Evolutionary conservation across 1,140 invertebrate species (phyloP).

Genomic region (Melipona quadrifasciata): DNA sequence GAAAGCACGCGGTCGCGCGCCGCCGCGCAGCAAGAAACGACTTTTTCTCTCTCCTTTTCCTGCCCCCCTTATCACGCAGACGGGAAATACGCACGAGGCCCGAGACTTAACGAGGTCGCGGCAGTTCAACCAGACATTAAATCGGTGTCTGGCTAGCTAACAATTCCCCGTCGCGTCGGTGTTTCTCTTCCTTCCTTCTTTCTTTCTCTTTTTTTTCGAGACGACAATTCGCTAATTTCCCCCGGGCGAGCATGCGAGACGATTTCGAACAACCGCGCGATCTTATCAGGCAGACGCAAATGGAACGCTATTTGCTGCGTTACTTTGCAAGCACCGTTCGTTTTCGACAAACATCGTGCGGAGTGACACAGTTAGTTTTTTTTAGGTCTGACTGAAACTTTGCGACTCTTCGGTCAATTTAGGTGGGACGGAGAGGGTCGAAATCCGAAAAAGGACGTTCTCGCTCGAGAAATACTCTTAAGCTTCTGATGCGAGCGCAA

Average conservation of each 20-base stretch:
- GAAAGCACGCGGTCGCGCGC: conserved; percentile 47
- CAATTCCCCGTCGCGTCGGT: conserved; percentile 26
- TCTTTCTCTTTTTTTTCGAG: not conserved
- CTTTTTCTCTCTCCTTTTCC: conserved; percentile 46
- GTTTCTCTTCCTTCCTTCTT: not conserved
- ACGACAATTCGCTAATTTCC: conserved; percentile 10
- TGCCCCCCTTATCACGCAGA: conserved; percentile 51
- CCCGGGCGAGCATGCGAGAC: not conserved
- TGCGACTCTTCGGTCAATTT: not conserved
- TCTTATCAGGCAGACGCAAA: not conserved
- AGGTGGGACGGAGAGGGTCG: no score
- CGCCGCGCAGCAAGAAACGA: conserved; percentile 47
- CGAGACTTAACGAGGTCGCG: conserved; percentile 56
- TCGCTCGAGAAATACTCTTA: no score
- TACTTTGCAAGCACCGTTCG: no score
- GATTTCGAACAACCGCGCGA: not conserved
- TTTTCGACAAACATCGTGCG: not conserved
- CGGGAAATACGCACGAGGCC: conserved; percentile 34
- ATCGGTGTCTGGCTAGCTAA: conserved; percentile 60
- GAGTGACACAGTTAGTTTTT: no score
- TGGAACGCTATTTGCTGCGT: not conserved
- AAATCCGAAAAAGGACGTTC: no score
- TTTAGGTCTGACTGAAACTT: not conserved
- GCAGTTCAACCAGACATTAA: conserved; percentile 63
- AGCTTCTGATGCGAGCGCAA: no score